Evolutionary conservation across 2,113 vertebrate genomes (phyloP).

Genomic region (Brachypodius melanocephalos): DNA sequence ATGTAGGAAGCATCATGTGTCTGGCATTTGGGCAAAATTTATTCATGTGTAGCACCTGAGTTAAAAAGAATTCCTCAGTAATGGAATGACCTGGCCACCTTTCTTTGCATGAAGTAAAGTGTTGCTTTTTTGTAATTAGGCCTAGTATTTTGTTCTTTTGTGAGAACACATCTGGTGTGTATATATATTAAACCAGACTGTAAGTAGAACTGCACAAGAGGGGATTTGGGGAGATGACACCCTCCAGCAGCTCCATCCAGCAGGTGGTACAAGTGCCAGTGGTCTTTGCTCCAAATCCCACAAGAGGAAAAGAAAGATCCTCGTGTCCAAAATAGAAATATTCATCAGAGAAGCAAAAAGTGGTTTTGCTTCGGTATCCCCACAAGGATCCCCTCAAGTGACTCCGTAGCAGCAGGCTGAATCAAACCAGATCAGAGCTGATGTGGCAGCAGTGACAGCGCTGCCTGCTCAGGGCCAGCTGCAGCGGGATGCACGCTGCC

Average conservation of each 20-base stretch:
- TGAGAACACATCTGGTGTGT: neutral
- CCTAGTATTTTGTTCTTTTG: neutral
- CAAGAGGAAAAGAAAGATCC: neutral
- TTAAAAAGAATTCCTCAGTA: neutral
- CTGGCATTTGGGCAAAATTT: neutral
- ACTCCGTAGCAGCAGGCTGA: slow-evolving; percentile 25
- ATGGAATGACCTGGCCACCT: neutral
- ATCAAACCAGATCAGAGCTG: slow-evolving; percentile 42
- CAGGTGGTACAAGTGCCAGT: neutral
- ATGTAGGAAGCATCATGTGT: neutral
- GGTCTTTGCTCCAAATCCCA: neutral
- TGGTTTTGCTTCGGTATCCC: slow-evolving; percentile 7
- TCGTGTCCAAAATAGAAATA: slow-evolving; percentile 19
- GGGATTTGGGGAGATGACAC: neutral
- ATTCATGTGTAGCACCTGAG: neutral
- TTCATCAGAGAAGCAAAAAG: neutral
- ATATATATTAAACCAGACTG: neutral
- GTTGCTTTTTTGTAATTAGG: neutral
- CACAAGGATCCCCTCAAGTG: slow-evolving; percentile 3
- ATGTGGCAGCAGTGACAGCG: slow-evolving; percentile 9
- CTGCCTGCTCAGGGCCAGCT: neutral
- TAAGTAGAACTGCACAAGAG: neutral
- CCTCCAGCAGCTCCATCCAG: slow-evolving; percentile 18
- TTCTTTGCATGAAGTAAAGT: neutral
- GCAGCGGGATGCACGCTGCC: neutral